phyloP scores from a whole-genome alignment of 35 echinoderm and acorn worm genomes.

The Diadema setosum region DNA sequence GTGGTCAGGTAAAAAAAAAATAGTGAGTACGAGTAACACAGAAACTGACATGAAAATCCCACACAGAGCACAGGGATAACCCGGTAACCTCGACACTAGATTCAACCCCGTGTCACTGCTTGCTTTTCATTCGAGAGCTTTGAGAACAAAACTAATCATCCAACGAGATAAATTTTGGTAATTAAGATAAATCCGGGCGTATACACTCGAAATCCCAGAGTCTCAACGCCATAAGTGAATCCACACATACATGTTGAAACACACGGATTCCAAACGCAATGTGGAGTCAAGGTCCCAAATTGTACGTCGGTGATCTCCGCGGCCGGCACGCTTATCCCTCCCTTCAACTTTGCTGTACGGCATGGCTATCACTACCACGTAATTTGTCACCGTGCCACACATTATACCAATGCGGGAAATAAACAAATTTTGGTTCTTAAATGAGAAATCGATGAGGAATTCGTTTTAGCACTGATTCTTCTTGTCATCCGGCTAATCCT shows the following conservation, averaged over 20 bases:
- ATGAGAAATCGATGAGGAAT: conserved; percentile 22
- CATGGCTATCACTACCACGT: conserved; percentile 9
- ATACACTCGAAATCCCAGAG: not conserved
- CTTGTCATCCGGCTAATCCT: not conserved
- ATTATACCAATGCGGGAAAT: conserved; percentile 26
- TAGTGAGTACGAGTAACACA: too few species aligned
- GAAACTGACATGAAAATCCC: too few species aligned
- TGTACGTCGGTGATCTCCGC: too few species aligned
- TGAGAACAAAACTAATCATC: conserved; percentile 5
- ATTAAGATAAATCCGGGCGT: conserved; percentile 11
- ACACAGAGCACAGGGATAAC: too few species aligned
- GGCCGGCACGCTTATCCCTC: too few species aligned
- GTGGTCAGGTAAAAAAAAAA: too few species aligned
- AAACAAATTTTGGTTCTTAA: conserved; percentile 26
- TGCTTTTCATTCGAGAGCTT: not conserved
- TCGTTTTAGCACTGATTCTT: conserved; percentile 1
- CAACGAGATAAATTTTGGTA: conserved; percentile 8
- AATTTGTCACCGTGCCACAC: conserved; percentile 11
- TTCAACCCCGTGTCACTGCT: too few species aligned
- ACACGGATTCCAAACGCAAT: conserved; percentile 3
- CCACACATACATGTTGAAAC: not conserved
- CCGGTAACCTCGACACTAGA: too few species aligned
- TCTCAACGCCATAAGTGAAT: not conserved
- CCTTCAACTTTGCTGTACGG: not conserved
- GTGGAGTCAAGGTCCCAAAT: too few species aligned